Conservation (phyloP, 2,797 vertebrate genomes). For the Threskiornis aethiopicus region DNA sequence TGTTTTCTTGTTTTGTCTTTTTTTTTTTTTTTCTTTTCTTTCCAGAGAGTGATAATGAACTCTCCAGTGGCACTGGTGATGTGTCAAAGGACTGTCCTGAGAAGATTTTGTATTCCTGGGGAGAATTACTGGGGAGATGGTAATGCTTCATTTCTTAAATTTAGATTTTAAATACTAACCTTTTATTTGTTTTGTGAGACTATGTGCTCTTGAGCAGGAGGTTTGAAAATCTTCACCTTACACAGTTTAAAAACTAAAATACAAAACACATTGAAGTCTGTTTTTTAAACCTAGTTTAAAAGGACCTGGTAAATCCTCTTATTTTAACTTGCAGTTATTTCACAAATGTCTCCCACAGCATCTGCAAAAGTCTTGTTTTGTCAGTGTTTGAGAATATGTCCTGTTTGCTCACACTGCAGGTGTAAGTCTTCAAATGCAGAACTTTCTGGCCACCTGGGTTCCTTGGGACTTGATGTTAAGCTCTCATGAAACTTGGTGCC, state of each 20-base stretch:
- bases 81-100: slow-evolving; percentile 98
- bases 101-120: slow-evolving; percentile 97
- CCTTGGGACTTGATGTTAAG: background rate
- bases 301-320: background rate
- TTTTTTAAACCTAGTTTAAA: background rate
- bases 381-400: background rate
- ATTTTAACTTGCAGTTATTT: background rate
- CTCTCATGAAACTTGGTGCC: background rate
- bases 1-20: background rate
- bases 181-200: background rate
- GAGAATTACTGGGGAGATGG: slow-evolving; percentile 93
- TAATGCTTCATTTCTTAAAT: slow-evolving; percentile 71
- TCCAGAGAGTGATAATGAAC: slow-evolving; percentile 95
- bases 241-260: background rate
- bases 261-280: background rate
- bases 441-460: background rate
- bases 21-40: background rate
- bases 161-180: slow-evolving; percentile 6
- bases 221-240: background rate
- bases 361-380: background rate
- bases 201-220: background rate
- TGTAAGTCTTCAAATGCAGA: background rate
- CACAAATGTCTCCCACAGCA: background rate
- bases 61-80: slow-evolving; percentile 97
- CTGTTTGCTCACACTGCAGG: background rate